Conservation (phyloP, 2,797 vertebrate species). For the Takifugu ocellatus region DNA sequence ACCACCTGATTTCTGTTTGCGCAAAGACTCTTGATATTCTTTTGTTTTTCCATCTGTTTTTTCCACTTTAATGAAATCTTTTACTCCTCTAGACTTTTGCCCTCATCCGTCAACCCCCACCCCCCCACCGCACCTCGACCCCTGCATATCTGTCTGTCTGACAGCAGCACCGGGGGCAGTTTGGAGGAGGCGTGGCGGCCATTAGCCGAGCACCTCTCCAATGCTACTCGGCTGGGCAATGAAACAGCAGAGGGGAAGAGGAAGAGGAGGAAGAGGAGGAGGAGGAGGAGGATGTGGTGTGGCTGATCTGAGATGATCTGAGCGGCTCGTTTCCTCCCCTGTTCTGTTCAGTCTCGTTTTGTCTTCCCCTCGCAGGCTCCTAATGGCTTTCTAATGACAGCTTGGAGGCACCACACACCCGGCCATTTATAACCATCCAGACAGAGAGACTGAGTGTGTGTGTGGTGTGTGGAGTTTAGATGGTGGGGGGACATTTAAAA, state of each 20-base stretch:
- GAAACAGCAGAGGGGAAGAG: constrained; percentile 30
- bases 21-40: constrained; percentile 1
- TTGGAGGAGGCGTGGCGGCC: constrained; percentile 73
- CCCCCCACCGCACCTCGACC: constrained; percentile 33
- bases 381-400: constrained; percentile 77
- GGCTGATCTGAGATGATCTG: constrained; percentile 51
- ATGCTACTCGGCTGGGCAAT: constrained; percentile 66
- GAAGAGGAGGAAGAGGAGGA: constrained; percentile 40
- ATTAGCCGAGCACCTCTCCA: constrained; percentile 61
- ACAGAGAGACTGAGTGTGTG: constrained; percentile 41
- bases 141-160: constrained; percentile 50
- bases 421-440: constrained; percentile 67
- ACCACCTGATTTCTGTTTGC: constrained; percentile 40
- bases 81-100: neutral
- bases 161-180: constrained; percentile 44
- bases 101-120: constrained; percentile 9
- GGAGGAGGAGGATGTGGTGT: constrained; percentile 32
- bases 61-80: neutral
- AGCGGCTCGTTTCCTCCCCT: constrained; percentile 56
- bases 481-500: constrained; percentile 47
- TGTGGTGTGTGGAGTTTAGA: constrained; percentile 31
- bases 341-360: constrained; percentile 52
- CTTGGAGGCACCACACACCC: constrained; percentile 71
- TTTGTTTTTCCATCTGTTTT: neutral
- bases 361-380: constrained; percentile 62